Conservation (phyloP, 2,797 vertebrate species). For the Champsocephalus gunnari region DNA sequence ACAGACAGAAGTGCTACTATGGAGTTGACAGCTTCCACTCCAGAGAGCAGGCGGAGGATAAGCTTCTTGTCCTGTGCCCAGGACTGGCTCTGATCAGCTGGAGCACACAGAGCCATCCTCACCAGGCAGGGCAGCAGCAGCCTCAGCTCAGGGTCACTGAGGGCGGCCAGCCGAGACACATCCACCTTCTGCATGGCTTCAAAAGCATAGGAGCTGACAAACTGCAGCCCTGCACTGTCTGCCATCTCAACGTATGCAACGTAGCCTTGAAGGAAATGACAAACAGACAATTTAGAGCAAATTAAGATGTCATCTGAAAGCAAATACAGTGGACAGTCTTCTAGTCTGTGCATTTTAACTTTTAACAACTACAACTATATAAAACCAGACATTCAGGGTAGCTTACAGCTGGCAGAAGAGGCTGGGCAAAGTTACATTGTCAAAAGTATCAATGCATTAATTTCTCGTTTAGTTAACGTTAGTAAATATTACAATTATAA, state of each 20-base stretch:
- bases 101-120: slow-evolving; percentile 97
- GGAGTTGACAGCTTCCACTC: slow-evolving; percentile 98
- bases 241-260: slow-evolving; percentile 80
- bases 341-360: rapidly evolving
- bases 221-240: slow-evolving; percentile 90
- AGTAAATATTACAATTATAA: neutral
- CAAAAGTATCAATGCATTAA: neutral
- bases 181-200: slow-evolving; percentile 99
- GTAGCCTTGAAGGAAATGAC: slow-evolving; percentile 3
- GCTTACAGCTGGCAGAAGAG: neutral
- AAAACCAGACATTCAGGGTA: neutral
- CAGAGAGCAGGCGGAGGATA: slow-evolving; percentile 95
- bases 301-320: neutral
- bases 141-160: slow-evolving; percentile 95
- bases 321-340: neutral
- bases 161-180: slow-evolving; percentile 90
- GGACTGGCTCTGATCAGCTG: slow-evolving; percentile 96
- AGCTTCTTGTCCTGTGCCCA: slow-evolving; percentile 99
- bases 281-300: neutral
- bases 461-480: neutral
- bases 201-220: slow-evolving; percentile 95
- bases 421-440: neutral
- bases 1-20: slow-evolving; percentile 96
- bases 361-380: neutral
- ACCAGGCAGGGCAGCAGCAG: slow-evolving; percentile 96